Evolutionary conservation across 2,888 invertebrate species (phyloP), one percentile per base, ranked within the genome.

Genomic region (Stegophylla sp.): DNA sequence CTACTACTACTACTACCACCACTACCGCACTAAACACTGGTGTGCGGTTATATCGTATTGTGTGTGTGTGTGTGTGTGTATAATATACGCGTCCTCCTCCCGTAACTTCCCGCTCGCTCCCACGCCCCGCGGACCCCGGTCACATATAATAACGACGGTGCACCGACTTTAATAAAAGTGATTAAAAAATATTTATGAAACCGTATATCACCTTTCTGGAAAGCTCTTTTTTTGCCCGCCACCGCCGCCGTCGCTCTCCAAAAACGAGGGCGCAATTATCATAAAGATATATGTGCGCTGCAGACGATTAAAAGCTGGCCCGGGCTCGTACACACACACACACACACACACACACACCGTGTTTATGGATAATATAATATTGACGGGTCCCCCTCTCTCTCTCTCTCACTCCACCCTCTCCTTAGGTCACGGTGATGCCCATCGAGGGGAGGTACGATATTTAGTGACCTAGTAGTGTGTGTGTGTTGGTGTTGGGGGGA

Each of bases 161-260:
- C 79, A 13, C 61, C 69, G 79, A 79, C 79, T 79, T 79, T 79
- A 69, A 79, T 79, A 63, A 79, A 79, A 79, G 79, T 63, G 79
- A 79, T 79, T 79, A 79, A 79, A 79, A 79, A 79, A 79, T 79
- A 79, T 79, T 79, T 79, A 79, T 79, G 79, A 79, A 79, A 79
- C 79, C 79, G 79, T 79, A 79, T 79, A 79, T 79, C 79, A 79
- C 79, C 79, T 79, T 79, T 59, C 61, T 71, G 79, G 71, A 79
- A 79, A 79, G 79, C 79, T 79, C 79, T 79, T 76, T 51, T 63
- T 17, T 45, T 10, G 20, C n/a, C 23, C 23, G n/a, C 64, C 53
- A 17, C 20, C 23, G n/a, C 15, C 23, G 17, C 45, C 20, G 28
- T 15, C 66, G 34, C 69, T n/a, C 28, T 3, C 17, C 61, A 5